Percentiles rank a stretch among this genome's conserved stretches.
These are phyloP conservation scores for Oriolus oriolus DNA, from an alignment of 2,113 vertebrate genomes.

Conservation along the genomic window DNA sequence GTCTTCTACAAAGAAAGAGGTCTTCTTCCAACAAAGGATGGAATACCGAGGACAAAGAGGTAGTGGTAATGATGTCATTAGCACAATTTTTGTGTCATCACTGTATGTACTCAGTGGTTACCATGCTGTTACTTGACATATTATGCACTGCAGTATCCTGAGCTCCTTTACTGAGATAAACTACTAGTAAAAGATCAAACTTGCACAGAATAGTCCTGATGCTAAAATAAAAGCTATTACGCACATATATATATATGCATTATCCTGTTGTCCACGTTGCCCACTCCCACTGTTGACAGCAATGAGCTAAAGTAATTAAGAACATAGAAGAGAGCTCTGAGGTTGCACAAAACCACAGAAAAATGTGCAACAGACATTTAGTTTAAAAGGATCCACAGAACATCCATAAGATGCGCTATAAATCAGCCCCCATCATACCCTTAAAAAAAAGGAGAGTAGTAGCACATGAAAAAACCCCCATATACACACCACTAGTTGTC, in stretches of 20 bases:
- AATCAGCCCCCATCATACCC: not conserved
- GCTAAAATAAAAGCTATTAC: not conserved
- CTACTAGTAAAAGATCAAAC: not conserved
- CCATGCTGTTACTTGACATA: not conserved
- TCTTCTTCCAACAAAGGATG: not conserved
- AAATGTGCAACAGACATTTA: accelerated
- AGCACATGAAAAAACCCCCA: not conserved
- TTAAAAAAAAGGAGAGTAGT: not conserved
- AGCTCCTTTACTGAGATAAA: not conserved
- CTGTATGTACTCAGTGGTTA: not conserved
- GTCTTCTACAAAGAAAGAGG: not conserved
- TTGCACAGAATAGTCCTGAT: not conserved
- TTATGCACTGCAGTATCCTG: not conserved
- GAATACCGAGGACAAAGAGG: not conserved
- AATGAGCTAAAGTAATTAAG: not conserved
- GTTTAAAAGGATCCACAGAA: not conserved
- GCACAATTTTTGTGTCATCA: not conserved
- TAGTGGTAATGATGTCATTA: not conserved
- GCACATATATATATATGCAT: accelerated
- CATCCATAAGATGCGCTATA: not conserved
- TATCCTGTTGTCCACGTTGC: not conserved
- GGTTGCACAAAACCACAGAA: not conserved
- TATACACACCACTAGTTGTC: not conserved
- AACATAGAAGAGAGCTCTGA: not conserved
- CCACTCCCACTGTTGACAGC: not conserved